Evolutionary conservation across 92 coral and sea anemone species (phyloP).

Genomic region (Ricordea florida): DNA sequence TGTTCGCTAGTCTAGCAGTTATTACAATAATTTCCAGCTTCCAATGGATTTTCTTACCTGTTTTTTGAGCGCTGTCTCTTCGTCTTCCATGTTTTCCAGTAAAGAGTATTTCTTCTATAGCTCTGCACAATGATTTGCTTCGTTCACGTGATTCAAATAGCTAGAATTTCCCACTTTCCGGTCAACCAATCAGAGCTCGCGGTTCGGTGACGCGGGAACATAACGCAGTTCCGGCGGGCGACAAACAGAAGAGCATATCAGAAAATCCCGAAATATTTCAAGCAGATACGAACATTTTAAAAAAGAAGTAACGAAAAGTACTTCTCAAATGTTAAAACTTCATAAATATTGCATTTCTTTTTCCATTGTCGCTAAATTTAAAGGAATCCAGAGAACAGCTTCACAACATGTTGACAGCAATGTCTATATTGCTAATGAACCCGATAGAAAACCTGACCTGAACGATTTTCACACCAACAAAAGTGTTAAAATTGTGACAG

Average conservation of each 20-base stretch:
- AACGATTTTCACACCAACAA: too few species aligned
- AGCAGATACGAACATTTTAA: too few species aligned
- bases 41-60: constrained; percentile 33
- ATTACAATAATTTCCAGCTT: neutral
- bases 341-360: too few species aligned
- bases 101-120: neutral
- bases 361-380: too few species aligned
- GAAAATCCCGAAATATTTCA: constrained; percentile 26
- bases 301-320: too few species aligned
- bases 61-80: constrained; percentile 64
- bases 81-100: constrained; percentile 54
- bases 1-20: neutral
- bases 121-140: neutral
- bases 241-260: constrained; percentile 10
- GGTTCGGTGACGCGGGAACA: constrained; percentile 8
- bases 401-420: too few species aligned
- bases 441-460: too few species aligned
- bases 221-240: constrained; percentile 1
- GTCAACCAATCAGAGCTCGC: constrained; percentile 52
- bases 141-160: constrained; percentile 68
- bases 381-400: too few species aligned
- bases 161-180: constrained; percentile 48
- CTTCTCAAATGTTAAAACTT: too few species aligned
- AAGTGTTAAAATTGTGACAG: too few species aligned
- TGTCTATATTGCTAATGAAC: too few species aligned